Evolutionary conservation across 2,113 vertebrate genomes (phyloP).

Genomic region (Rhegmatorhina hoffmannsi): DNA sequence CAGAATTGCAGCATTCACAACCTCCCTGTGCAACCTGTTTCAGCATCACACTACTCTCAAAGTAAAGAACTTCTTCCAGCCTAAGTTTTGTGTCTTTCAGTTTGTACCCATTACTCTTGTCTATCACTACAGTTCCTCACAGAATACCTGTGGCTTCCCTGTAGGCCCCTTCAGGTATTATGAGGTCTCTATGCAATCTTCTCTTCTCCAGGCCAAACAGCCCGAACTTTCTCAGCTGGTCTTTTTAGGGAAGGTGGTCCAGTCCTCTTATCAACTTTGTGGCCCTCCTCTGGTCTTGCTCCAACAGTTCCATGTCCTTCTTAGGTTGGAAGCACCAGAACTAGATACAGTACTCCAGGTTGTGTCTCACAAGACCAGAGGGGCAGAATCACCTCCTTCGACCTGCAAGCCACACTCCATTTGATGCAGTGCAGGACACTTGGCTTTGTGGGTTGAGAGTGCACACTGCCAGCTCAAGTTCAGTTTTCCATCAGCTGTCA

Average conservation of each 20-base stretch:
- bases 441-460: background rate
- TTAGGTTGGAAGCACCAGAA: background rate
- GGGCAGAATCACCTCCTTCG: background rate
- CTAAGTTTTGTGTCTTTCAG: background rate
- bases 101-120: background rate
- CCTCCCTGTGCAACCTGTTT: background rate
- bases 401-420: background rate
- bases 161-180: background rate
- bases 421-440: background rate
- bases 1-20: background rate
- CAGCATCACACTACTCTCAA: background rate
- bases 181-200: background rate
- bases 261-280: background rate
- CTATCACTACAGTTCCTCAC: background rate
- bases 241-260: background rate
- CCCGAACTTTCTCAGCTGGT: background rate
- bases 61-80: background rate
- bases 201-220: background rate
- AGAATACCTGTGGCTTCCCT: background rate
- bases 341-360: background rate
- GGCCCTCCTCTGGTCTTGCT: background rate
- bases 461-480: background rate
- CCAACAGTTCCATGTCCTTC: background rate
- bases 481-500: background rate
- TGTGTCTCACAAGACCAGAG: background rate